These are phyloP conservation scores for Xanthorhoe spadicearia DNA, from an alignment of 2,888 invertebrate species.

Conservation along the genomic window DNA sequence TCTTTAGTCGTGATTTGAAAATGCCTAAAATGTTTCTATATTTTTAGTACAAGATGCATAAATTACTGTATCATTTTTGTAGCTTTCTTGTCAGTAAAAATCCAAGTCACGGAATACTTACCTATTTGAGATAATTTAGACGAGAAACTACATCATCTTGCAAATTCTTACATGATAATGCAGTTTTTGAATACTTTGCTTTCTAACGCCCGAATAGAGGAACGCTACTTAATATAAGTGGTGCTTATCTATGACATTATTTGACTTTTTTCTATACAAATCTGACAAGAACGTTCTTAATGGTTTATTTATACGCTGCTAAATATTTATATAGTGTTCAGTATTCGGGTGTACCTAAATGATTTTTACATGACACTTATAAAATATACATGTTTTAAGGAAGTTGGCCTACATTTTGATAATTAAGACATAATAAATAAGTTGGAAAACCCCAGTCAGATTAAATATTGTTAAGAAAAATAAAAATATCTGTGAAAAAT, in stretches of 20 bases:
- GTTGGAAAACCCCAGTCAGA: conserved; percentile 38
- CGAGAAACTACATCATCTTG: conserved; percentile 6
- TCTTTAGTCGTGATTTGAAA: no score
- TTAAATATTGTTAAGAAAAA: conserved; percentile 37
- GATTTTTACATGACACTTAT: conserved; percentile 7
- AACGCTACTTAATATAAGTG: no score
- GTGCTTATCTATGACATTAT: no score
- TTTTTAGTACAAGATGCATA: no score
- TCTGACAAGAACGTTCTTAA: no score
- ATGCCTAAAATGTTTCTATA: no score
- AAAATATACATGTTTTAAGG: not conserved
- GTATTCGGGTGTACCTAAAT: no score
- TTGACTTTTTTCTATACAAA: no score
- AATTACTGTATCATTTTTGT: not conserved
- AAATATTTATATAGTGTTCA: no score
- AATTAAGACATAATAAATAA: not conserved
- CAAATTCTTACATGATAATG: conserved; percentile 15
- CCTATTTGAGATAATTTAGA: not conserved
- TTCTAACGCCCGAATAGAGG: no score
- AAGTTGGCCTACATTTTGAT: conserved; percentile 8
- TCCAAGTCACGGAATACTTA: no score
- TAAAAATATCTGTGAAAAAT: conserved; percentile 38
- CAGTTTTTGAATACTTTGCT: conserved; percentile 4
- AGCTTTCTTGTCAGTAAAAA: not conserved
- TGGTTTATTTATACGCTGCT: no score